Percentiles rank a stretch among this genome's conserved stretches.
These are phyloP conservation scores for Antheraea assamensis DNA, from an alignment of 2,888 invertebrate species.

Conservation along the genomic window DNA sequence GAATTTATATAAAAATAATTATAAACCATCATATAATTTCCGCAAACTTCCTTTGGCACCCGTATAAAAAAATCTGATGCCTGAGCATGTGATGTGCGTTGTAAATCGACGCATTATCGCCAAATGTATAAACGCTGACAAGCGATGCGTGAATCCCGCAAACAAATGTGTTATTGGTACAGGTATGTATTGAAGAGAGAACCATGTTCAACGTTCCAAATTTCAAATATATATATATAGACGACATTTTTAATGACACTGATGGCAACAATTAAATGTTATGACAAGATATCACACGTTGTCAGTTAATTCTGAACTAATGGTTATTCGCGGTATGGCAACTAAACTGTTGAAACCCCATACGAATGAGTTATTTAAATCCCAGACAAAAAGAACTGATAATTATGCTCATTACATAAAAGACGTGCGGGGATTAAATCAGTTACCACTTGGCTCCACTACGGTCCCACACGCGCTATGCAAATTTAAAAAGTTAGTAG, in stretches of 20 bases:
- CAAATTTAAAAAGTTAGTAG: not conserved
- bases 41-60: not conserved
- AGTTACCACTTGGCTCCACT: no score
- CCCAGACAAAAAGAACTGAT: no score
- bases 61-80: constrained; percentile 1
- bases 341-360: no score
- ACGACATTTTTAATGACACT: no score
- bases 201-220: not conserved
- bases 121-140: constrained; percentile 52
- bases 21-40: not conserved
- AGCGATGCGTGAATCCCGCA: constrained; percentile 38
- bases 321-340: no score
- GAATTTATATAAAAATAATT: not conserved
- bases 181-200: constrained; percentile 10
- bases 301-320: no score
- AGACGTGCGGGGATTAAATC: no score
- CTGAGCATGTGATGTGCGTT: constrained; percentile 8
- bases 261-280: no score
- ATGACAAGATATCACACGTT: no score
- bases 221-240: not conserved
- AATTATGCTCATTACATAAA: no score
- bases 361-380: no score
- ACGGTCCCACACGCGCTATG: no score
- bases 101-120: constrained; percentile 32
- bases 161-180: constrained; percentile 14